Conservation (phyloP, 2,113 vertebrate species). For the Harpagus bidentatus region DNA sequence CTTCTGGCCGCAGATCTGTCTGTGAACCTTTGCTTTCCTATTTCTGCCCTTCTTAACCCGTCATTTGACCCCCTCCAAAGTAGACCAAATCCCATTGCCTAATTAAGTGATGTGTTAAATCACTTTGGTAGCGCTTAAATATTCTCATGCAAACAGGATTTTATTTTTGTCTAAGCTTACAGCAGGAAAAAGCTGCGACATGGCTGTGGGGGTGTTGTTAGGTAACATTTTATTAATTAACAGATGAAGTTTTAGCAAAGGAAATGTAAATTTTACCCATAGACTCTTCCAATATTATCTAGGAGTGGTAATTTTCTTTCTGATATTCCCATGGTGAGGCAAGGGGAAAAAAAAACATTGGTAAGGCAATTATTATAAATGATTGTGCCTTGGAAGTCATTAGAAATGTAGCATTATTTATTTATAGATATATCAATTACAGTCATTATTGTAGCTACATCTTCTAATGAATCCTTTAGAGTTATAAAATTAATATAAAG, state of each 20-base stretch:
- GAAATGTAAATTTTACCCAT: not conserved
- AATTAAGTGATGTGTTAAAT: not conserved
- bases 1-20: not conserved
- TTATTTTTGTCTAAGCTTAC: not conserved
- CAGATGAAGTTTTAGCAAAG: not conserved
- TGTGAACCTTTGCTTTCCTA: not conserved
- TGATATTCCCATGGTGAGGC: not conserved
- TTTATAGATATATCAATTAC: not conserved
- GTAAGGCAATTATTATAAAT: not conserved
- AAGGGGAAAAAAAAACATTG: not conserved
- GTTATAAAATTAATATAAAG: not conserved
- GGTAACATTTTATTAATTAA: not conserved
- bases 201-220: not conserved
- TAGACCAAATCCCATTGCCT: not conserved
- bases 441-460: not conserved
- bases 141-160: not conserved
- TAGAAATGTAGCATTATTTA: constrained; percentile 5
- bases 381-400: not conserved
- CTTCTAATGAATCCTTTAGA: not conserved
- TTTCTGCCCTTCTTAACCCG: not conserved
- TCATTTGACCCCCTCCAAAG: not conserved
- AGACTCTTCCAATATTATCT: not conserved
- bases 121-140: not conserved
- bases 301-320: not conserved
- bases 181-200: not conserved